Percentiles rank a stretch among this genome's conserved stretches.
phyloP scores from a whole-genome alignment of 2,113 vertebrate species.

The Tenebrosternarchus preto region DNA sequence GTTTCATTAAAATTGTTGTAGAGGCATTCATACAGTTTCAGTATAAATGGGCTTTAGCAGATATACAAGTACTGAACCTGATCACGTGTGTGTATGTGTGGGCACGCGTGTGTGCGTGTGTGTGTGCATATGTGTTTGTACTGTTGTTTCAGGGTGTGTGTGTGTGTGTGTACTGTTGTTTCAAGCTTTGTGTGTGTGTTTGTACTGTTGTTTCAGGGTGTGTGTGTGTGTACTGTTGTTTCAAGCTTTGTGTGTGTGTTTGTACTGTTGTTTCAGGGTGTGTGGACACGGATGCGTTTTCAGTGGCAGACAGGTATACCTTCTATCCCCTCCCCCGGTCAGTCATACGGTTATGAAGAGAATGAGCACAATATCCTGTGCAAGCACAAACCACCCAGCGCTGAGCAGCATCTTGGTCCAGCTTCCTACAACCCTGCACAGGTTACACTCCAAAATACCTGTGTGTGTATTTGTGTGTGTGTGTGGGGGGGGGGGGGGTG shows the following conservation, averaged over 20 bases:
- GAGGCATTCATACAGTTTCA: too few relatives aligned
- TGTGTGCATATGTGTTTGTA: conserved; percentile 34
- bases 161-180: background rate
- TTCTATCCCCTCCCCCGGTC: conserved; percentile 77
- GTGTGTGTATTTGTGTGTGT: conserved; percentile 49
- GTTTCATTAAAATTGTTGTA: too few relatives aligned
- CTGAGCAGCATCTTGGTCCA: conserved; percentile 75
- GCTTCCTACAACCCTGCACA: conserved; percentile 71
- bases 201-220: background rate
- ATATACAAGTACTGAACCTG: too few relatives aligned
- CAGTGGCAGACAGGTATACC: conserved; percentile 63
- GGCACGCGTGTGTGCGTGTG: conserved; percentile 21
- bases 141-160: too few relatives aligned
- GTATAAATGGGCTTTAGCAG: too few relatives aligned
- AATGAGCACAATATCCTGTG: conserved; percentile 65
- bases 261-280: conserved; percentile 35
- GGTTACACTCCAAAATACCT: conserved; percentile 55
- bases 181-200: too few relatives aligned
- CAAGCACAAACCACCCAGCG: conserved; percentile 65
- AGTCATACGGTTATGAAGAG: conserved; percentile 77
- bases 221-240: background rate
- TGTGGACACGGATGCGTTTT: conserved; percentile 43
- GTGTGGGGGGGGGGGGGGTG: too few relatives aligned
- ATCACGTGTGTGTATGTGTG: background rate
- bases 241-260: conserved; percentile 35